Base-by-base conservation (phyloP, 1,140 invertebrate genomes). In the Gonioctena quinquepunctata region DNA sequence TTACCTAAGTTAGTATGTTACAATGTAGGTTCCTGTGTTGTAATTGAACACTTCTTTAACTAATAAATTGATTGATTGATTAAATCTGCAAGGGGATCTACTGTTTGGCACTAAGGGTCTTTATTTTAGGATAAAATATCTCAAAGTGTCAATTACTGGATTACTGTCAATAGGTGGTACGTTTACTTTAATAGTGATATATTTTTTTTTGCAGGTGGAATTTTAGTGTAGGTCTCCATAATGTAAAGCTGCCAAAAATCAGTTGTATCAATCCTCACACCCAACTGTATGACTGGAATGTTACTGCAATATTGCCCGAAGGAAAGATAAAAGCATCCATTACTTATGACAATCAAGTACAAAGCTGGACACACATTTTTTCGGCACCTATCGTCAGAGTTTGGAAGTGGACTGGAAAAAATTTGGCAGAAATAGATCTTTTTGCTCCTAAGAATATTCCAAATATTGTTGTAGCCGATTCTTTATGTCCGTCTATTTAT, bases 161-260 rank as follows among this genome's bases (percentile, higher is more conserved):
- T n/a, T n/a, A n/a, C n/a, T n/a, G n/a, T n/a, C n/a, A n/a, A n/a
- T n/a, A n/a, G n/a, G n/a, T n/a, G n/a, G n/a, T n/a, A n/a, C n/a
- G n/a, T n/a, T n/a, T n/a, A n/a, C n/a, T n/a, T n/a, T n/a, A n/a
- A n/a, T n/a, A n/a, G n/a, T n/a, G n/a, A n/a, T n/a, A n/a, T n/a
- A 8, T n/a, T 59, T 59, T 68, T 16, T 71, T 64, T 80, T 83
- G 28, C 76, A 93, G 94, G 77, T 98, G 96, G 96, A 97, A 98
- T 85, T 98, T 96, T 79, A 96, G 94, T 83, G 95, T 98, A 26
- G 94, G 93, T 1, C 90, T 94, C 70, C 92, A 96, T 84, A 90
- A 96, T 72, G 74, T 97, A 28, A 89, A 90, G 54, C 76, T 94
- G n/a, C 74, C 81, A 1, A 79, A 80, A 79, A 79, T 77, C 61